Percentiles rank a stretch among this genome's conserved stretches.
phyloP scores from a whole-genome alignment of 2,888 invertebrate genomes.

The Pachydiplax longipennis region DNA sequence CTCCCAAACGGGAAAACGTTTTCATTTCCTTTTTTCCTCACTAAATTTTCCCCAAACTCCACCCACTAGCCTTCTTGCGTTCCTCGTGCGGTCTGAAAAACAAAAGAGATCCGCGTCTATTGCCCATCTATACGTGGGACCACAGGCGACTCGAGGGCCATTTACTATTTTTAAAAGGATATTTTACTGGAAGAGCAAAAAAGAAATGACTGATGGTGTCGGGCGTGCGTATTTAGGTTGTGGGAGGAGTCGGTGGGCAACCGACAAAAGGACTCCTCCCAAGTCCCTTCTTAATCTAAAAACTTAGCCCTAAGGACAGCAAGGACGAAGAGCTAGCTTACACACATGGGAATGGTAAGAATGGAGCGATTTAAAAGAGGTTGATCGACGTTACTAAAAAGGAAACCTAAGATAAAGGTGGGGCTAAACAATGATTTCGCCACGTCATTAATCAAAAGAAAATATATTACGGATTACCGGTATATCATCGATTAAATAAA shows the following conservation, averaged over 20 bases:
- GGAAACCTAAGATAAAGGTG: not conserved
- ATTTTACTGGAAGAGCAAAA: not conserved
- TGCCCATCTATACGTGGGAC: not conserved
- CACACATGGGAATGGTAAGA: not conserved
- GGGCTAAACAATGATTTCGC: too few species aligned
- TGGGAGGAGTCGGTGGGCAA: not conserved
- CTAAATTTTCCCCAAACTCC: not conserved
- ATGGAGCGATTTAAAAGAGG: not conserved
- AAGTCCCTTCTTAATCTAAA: not conserved
- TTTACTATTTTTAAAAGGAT: not conserved
- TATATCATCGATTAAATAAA: too few species aligned
- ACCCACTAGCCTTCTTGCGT: not conserved
- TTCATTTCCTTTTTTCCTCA: slow-evolving; percentile 4
- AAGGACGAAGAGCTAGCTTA: not conserved
- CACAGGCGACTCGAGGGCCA: slow-evolving; percentile 8
- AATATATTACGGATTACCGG: too few species aligned
- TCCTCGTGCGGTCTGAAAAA: not conserved
- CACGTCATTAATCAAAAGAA: too few species aligned
- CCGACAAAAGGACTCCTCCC: not conserved
- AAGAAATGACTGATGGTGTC: not conserved
- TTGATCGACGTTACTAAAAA: not conserved
- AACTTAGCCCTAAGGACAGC: not conserved
- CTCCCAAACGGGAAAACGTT: not conserved
- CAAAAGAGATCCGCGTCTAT: not conserved
- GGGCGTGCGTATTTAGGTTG: slow-evolving; percentile 20